phyloP scores from a whole-genome alignment of 2,888 invertebrate species.

The Ophraella communa region DNA sequence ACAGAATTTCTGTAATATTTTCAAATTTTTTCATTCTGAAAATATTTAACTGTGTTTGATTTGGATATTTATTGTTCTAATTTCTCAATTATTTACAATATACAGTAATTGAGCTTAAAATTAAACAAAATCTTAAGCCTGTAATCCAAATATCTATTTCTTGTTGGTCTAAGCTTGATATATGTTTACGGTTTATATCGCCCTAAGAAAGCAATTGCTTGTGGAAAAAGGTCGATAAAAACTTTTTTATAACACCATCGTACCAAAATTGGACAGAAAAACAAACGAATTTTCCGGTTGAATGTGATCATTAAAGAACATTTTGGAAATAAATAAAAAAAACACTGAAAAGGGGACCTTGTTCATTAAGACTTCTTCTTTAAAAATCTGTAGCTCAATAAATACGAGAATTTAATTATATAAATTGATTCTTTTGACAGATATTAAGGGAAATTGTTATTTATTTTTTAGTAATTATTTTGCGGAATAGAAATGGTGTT shows the following conservation, averaged over 20 bases:
- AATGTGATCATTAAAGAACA: slow-evolving; percentile 5
- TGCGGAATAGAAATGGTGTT: too few relatives aligned
- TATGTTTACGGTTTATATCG: slow-evolving; percentile 1
- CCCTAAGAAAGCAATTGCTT: slow-evolving; percentile 10
- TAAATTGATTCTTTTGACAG: too few relatives aligned
- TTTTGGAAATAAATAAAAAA: slow-evolving; percentile 6
- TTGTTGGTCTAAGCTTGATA: neutral
- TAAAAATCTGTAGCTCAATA: neutral
- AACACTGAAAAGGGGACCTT: neutral
- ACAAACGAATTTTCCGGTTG: slow-evolving; percentile 6
- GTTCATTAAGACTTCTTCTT: neutral
- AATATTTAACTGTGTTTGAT: too few relatives aligned
- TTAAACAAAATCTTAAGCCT: neutral
- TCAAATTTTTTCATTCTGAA: too few relatives aligned
- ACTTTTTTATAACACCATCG: slow-evolving; percentile 13
- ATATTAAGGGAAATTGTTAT: too few relatives aligned
- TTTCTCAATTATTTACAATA: neutral
- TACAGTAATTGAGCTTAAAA: neutral
- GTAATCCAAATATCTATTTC: neutral
- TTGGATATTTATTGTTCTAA: neutral
- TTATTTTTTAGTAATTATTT: too few relatives aligned
- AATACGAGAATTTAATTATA: too few relatives aligned
- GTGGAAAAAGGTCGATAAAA: slow-evolving; percentile 13
- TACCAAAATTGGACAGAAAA: slow-evolving; percentile 12
- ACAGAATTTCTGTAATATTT: too few relatives aligned